Percentiles rank a stretch among this genome's conserved stretches.
These are phyloP conservation scores for Henicopernis longicauda DNA, from an alignment of 2,113 vertebrate genomes.

Conservation along the genomic window DNA sequence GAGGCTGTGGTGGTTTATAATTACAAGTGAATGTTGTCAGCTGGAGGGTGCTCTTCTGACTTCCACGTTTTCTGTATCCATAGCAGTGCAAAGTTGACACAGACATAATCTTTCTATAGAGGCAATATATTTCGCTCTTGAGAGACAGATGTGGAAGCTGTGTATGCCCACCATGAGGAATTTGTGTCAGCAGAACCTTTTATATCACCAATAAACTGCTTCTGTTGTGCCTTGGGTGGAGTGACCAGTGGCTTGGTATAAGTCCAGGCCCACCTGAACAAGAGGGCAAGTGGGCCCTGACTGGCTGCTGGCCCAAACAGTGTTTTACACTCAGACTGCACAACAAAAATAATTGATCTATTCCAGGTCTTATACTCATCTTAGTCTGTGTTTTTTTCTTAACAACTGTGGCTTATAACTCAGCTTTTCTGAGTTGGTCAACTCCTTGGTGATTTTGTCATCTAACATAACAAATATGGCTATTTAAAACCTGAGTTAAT, in stretches of 20 bases:
- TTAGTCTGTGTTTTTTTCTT: neutral
- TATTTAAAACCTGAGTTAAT: neutral
- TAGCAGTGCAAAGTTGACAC: neutral
- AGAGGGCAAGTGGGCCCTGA: neutral
- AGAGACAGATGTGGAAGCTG: neutral
- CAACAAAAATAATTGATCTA: neutral
- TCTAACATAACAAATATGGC: neutral
- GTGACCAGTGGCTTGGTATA: fast-evolving
- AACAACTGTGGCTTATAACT: neutral
- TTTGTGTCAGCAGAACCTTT: neutral
- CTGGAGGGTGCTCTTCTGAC: neutral
- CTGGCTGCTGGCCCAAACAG: neutral
- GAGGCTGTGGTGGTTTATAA: neutral
- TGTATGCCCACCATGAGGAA: neutral
- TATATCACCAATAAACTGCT: neutral
- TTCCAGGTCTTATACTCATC: neutral
- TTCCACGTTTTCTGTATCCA: neutral
- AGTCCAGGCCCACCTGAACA: neutral
- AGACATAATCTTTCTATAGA: neutral
- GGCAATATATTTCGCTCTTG: neutral
- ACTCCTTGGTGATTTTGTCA: neutral
- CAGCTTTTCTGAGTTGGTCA: neutral
- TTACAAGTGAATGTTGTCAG: neutral
- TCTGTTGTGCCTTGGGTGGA: neutral
- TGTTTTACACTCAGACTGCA: neutral